Conservation (phyloP, 2,113 vertebrate genomes). For the Sinocyclocheilus anophthalmus region DNA sequence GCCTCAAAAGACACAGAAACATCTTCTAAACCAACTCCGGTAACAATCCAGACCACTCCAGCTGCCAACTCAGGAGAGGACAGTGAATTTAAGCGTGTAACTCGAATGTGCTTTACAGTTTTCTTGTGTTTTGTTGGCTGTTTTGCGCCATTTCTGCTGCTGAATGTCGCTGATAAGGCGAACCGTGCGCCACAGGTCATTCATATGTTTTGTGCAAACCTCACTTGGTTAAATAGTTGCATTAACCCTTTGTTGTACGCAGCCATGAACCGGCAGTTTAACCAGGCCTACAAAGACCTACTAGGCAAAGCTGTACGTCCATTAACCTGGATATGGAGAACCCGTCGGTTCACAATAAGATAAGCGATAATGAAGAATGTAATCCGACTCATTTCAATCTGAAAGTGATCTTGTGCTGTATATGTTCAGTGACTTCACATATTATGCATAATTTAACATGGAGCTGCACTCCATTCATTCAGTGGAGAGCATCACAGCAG, state of each 20-base stretch:
- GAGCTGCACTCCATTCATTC: neutral
- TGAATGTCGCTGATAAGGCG: constrained; percentile 80
- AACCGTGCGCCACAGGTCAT: constrained; percentile 74
- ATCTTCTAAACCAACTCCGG: constrained; percentile 14
- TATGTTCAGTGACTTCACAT: neutral
- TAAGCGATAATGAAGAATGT: neutral
- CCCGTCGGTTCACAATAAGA: neutral
- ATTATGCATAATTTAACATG: neutral
- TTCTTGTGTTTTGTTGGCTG: constrained; percentile 83
- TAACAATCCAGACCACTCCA: constrained; percentile 20
- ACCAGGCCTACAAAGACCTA: constrained; percentile 77
- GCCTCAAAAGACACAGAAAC: neutral
- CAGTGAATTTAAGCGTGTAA: constrained; percentile 81
- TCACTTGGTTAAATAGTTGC: constrained; percentile 88
- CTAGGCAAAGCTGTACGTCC: constrained; percentile 65
- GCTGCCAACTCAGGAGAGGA: constrained; percentile 68
- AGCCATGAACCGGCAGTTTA: constrained; percentile 86
- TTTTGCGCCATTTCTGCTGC: constrained; percentile 82
- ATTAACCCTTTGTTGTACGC: constrained; percentile 87
- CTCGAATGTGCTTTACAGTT: constrained; percentile 84
- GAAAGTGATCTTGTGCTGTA: neutral
- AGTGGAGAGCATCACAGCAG: neutral
- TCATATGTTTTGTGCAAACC: constrained; percentile 85
- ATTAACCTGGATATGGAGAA: constrained; percentile 57
- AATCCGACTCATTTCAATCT: neutral